Conservation (phyloP, 1,140 invertebrate species). For the Metopolophium dirhodum region DNA sequence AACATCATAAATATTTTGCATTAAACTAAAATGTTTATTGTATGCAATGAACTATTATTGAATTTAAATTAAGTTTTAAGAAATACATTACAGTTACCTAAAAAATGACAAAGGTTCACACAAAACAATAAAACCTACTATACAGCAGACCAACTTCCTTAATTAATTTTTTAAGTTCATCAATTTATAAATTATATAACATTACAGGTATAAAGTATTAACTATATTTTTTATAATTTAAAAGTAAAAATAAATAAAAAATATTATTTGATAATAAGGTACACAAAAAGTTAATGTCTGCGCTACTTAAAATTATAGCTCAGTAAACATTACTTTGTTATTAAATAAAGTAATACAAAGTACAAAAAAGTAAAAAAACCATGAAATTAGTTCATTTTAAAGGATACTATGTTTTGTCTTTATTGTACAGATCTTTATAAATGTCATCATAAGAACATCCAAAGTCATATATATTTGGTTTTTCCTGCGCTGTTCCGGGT, state of each 20-base stretch:
- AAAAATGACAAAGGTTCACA: too few relatives aligned
- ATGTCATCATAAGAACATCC: conserved; percentile 96
- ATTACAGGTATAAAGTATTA: too few relatives aligned
- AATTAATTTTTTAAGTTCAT: not conserved
- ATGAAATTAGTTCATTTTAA: conserved; percentile 59
- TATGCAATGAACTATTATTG: too few relatives aligned
- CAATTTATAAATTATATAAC: not conserved
- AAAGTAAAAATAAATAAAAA: not conserved
- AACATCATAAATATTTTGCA: too few relatives aligned
- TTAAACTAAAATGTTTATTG: too few relatives aligned
- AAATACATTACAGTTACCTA: too few relatives aligned
- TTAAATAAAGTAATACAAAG: not conserved
- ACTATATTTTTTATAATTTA: too few relatives aligned
- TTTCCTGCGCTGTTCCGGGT: conserved; percentile 92
- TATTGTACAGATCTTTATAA: conserved; percentile 89
- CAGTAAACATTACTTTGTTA: not conserved
- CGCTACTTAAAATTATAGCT: not conserved
- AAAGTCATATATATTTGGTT: conserved; percentile 98
- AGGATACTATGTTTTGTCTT: conserved; percentile 88
- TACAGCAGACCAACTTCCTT: not conserved
- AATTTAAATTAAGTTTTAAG: too few relatives aligned
- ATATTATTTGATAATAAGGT: not conserved
- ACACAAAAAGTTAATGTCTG: not conserved
- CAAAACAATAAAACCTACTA: not conserved
- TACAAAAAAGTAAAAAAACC: not conserved